Evolutionary conservation across 2,113 vertebrate species (phyloP), one percentile per base, ranked within the genome.

Genomic region (Hippoglossus stenolepis): DNA sequence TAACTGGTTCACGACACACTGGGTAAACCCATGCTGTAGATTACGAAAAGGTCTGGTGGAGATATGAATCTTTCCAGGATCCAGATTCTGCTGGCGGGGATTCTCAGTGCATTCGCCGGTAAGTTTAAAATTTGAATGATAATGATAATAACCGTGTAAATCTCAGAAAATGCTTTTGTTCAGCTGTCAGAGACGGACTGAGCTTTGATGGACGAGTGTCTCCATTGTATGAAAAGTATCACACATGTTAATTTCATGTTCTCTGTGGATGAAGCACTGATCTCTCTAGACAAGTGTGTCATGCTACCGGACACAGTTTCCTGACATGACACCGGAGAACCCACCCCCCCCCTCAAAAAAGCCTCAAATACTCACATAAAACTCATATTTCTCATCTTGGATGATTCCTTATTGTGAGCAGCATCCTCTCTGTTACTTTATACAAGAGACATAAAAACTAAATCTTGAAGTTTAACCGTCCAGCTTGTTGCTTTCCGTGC

Each of bases 1-100:
- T 82, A 67, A 65, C 59, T 51, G 47, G 20, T 65, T 66, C 0
- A 58, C 59, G 24, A 40, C 56, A 59, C 9, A 31, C 31, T 31
- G 0, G 63, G 63, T 10, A 18, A 75, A 26, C 69, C 0, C 57
- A 82, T 82, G 75, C 49, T 80, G 83, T 60, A 73, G 65, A 66
- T 57, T 17, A 62, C 2, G 0, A 53, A 45, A 59, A 66, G 38
- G 9, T 45, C 60, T 28, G 56, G 31, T 20, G 75, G 75, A 79
- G 81, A 75, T 21, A 93, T 93, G 92, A 81, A 83, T 20, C 49
- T 65, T 38, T 23, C 54, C 0, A 80, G 28, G 54, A 69, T 54
- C 59, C 83, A 88, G 35, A 3, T 86, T 60, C 0, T 70, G 18
- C 72, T 91, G 71, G 31, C 43, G 20, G 75, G 68, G 81, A 65